Evolutionary conservation across 2,113 vertebrate species (phyloP).

Genomic region (Sylvia atricapilla): DNA sequence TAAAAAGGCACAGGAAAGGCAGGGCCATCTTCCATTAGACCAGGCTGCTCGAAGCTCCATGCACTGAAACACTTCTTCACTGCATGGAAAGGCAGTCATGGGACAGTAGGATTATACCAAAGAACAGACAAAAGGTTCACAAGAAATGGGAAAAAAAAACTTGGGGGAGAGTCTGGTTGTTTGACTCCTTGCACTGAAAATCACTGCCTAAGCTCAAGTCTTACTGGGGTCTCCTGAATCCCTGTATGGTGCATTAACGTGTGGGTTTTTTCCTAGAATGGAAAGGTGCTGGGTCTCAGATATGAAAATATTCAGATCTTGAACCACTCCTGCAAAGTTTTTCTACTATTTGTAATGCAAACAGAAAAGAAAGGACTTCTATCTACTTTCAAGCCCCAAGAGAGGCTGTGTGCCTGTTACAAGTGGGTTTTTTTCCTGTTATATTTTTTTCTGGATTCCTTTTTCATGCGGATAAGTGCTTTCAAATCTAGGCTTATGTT

Average conservation of each 20-base stretch:
- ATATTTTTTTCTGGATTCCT: not conserved
- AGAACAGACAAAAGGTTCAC: not conserved
- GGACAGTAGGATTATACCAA: not conserved
- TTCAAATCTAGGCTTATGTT: not conserved
- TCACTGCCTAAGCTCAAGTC: not conserved
- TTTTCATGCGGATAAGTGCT: not conserved
- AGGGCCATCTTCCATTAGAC: not conserved
- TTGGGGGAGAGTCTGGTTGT: not conserved
- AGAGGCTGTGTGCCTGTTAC: not conserved
- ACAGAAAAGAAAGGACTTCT: not conserved
- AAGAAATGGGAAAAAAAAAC: not conserved
- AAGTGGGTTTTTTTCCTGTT: not conserved
- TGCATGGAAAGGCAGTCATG: not conserved
- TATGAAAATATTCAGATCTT: not conserved
- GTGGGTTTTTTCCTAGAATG: not conserved
- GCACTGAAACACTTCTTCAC: not conserved
- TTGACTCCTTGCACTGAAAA: not conserved
- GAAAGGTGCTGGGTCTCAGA: not conserved
- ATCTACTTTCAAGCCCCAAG: not conserved
- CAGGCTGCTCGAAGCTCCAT: not conserved
- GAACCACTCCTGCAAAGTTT: not conserved
- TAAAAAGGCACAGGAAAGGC: not conserved
- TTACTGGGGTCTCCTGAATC: not conserved
- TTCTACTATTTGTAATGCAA: not conserved
- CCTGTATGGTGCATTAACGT: accelerated